Evolutionary conservation across 1,140 invertebrate species (phyloP), one percentile per base, ranked within the genome.

Genomic region (Anastatus disparis): DNA sequence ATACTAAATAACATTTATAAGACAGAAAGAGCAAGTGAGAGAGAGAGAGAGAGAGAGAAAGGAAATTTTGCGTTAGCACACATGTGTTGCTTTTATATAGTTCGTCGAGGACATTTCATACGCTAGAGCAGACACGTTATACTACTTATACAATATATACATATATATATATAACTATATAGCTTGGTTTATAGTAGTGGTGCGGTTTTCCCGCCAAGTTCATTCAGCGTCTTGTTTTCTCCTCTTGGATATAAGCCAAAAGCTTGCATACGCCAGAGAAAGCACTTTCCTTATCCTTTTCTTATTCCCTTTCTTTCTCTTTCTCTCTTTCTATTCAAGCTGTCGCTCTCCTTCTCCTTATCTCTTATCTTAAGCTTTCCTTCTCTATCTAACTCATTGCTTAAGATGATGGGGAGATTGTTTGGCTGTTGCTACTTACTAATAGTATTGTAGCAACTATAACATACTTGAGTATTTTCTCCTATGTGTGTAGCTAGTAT

Each of bases 241-340:
- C 42, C n/a, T n/a, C n/a, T n/a, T 38, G 81, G 82, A 84, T 78
- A 52, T 76, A 81, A 82, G 83, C 84, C 82, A 84, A 84, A 82
- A 77, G 75, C 72, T n/a, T 76, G 75, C 79, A 81, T 82, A 76
- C 69, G 71, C 76, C 71, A 75, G n/a, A n/a, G n/a, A n/a, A n/a
- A n/a, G 70, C 65, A 75, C 68, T 74, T 75, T 52, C 59, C 61
- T 61, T 35, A 64, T 67, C 31, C 17, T 38, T 15, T 6, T 15
- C 9, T 10, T 6, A 27, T 56, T 22, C 29, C 3, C 52, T 12
- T 27, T 75, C 56, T 71, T 73, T 69, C 64, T 46, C 50, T 62
- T 66, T 70, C 58, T 76, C 62, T 65, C 70, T 70, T 58, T 75
- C 56, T 73, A n/a, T n/a, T n/a, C 70, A 76, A 72, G 70, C 74